These are phyloP conservation scores for Callorhinus ursinus DNA, from an alignment of 2,113 vertebrate species.

Conservation along the genomic window DNA sequence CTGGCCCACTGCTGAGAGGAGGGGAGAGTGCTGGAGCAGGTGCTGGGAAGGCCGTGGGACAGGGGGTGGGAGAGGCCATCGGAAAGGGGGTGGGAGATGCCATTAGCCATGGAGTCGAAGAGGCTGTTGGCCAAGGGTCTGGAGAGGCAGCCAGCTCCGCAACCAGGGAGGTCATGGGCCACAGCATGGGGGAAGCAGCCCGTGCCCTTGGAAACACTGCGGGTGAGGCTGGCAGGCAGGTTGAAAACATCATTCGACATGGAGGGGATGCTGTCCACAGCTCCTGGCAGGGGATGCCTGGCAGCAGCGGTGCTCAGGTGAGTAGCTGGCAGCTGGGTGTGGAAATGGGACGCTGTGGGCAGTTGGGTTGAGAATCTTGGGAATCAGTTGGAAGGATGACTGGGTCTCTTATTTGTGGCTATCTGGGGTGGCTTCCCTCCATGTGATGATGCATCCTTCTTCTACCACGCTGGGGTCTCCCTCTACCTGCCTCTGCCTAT, in stretches of 20 bases:
- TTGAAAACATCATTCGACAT: not conserved
- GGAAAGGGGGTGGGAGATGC: not conserved
- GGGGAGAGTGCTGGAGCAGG: fast-evolving
- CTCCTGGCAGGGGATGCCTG: not conserved
- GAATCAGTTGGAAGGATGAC: not conserved
- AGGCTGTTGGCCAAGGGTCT: not conserved
- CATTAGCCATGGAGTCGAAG: not conserved
- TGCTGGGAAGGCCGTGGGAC: not conserved
- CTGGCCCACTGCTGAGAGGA: not conserved
- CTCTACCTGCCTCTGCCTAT: not conserved
- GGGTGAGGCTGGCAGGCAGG: not conserved
- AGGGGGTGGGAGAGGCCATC: not conserved
- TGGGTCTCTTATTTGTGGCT: not conserved
- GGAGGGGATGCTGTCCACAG: not conserved
- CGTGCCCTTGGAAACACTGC: not conserved
- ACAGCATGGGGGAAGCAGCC: not conserved
- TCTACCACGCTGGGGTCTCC: not conserved
- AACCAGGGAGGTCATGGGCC: not conserved
- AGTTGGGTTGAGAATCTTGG: not conserved
- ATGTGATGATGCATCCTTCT: fast-evolving
- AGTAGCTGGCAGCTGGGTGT: not conserved
- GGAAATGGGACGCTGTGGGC: not conserved
- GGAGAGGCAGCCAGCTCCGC: not conserved
- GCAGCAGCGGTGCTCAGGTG: slow-evolving; percentile 19
- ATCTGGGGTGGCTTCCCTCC: not conserved